Base-by-base conservation (phyloP, 2,888 invertebrate genomes). In the Drosophila emarginata region DNA sequence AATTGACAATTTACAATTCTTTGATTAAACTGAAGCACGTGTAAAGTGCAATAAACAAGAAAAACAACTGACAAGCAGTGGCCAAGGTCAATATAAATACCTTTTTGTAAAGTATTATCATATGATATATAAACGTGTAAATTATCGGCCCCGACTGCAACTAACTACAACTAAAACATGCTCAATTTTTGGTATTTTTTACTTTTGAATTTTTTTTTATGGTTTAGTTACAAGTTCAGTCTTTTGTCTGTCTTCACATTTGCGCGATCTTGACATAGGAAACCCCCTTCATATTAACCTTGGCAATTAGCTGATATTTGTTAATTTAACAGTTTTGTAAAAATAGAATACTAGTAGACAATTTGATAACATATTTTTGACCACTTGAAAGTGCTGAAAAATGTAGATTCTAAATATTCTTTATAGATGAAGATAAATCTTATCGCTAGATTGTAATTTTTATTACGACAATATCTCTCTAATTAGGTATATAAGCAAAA, bases 11-110 rank as follows among this genome's bases (percentile, higher is more conserved):
- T 45, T 45, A 45, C 21, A 45, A 45, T 45, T 45, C 45, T 45
- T 45, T 18, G 18, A 21, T 45, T 18, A 21, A 45, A 45, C 45
- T 39, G 11, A 9, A 56, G 21, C 56, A 45, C 62, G 12, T 54
- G 40, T 61, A 11, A 40, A 60, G 14, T 32, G 62, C 18, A 61
- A 45, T 26, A 62, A 70, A 62, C 62, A 63, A 50, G 32, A 18
- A 32, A 32, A 32, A 32, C 11, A 32, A 18, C 40, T 18, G 40
- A 9, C 40, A 45, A 45, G 3, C 9, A 12, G 3, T 12, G 18
- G 45, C 21, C 21, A 45, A 45, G 45, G 45, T 45, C 11, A 15
- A 45, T 45, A 12, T 45, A 14, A 18, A 45, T 21, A n/a, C n/a
- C n/a, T n/a, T n/a, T 21, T 21, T 21, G 45, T 45, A 45, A 45